Percentiles rank a stretch among this genome's conserved stretches.
These are phyloP conservation scores for Lasiommata megera DNA, from an alignment of 2,888 invertebrate species.

Conservation along the genomic window DNA sequence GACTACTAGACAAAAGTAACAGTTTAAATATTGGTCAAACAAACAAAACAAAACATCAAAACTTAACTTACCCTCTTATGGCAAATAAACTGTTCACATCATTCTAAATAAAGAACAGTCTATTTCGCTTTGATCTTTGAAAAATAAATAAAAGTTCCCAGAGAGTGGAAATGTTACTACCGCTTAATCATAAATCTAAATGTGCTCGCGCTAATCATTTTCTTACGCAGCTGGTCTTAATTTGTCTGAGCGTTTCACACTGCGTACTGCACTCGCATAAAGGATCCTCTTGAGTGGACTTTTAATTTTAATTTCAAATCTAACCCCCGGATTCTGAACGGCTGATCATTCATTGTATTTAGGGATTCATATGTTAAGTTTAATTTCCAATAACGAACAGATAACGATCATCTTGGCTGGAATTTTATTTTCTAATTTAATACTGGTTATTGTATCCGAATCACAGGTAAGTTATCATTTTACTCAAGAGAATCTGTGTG, in stretches of 20 bases:
- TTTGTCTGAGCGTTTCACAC: slow-evolving; percentile 65
- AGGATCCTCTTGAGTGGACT: slow-evolving; percentile 22
- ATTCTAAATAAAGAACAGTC: slow-evolving; percentile 27
- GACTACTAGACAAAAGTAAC: too few species aligned
- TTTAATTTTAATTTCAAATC: slow-evolving; percentile 11
- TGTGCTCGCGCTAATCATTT: slow-evolving; percentile 64
- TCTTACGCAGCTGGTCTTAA: slow-evolving; percentile 67
- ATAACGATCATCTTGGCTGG: too few species aligned
- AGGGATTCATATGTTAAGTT: too few species aligned
- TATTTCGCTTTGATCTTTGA: slow-evolving; percentile 31
- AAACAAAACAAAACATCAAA: too few species aligned
- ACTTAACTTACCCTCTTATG: neutral
- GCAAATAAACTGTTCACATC: slow-evolving; percentile 7
- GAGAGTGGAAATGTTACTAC: slow-evolving; percentile 29
- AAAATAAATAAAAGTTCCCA: slow-evolving; percentile 29
- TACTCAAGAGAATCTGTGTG: too few species aligned
- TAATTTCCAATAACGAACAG: too few species aligned
- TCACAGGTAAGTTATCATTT: too few species aligned
- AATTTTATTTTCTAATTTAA: too few species aligned
- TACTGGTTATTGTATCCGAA: too few species aligned
- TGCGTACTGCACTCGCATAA: slow-evolving; percentile 36
- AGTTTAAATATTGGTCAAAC: too few species aligned
- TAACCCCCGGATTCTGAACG: neutral
- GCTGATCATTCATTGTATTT: too few species aligned
- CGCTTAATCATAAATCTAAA: slow-evolving; percentile 63